Percentiles rank a stretch among this genome's conserved stretches.
These are phyloP conservation scores for Hylomyscus alleni DNA, from an alignment of 2,797 vertebrate genomes.

Conservation along the genomic window DNA sequence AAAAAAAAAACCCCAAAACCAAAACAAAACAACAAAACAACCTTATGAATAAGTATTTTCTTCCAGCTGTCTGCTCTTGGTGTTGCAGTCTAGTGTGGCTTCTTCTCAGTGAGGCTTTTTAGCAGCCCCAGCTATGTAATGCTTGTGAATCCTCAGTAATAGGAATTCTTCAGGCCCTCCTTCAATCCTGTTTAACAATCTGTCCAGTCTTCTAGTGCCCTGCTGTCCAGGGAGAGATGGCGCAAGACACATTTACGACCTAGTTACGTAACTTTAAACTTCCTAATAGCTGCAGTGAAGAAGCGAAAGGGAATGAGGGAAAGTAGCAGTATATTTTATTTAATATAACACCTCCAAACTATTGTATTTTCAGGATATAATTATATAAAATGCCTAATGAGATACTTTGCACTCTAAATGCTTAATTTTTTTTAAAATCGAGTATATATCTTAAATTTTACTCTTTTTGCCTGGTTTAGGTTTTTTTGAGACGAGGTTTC, in stretches of 20 bases:
- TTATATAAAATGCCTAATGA: conserved; percentile 30
- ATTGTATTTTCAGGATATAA: conserved; percentile 48
- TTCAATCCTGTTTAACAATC: neutral
- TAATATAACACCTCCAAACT: conserved; percentile 27
- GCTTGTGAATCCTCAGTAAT: neutral
- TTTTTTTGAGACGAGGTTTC: neutral
- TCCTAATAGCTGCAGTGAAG: neutral
- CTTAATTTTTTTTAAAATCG: neutral
- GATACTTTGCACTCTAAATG: conserved; percentile 25
- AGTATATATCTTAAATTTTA: neutral
- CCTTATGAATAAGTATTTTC: neutral
- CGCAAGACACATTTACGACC: neutral
- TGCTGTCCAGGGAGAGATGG: neutral
- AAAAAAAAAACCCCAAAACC: neutral
- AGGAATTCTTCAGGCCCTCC: neutral
- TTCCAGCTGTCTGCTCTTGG: neutral
- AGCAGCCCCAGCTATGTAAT: neutral
- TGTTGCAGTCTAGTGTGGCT: neutral
- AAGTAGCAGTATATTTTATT: neutral
- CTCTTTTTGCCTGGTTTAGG: neutral
- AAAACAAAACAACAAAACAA: neutral
- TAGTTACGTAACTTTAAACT: neutral
- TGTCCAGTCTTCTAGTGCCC: neutral
- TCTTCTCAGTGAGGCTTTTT: conserved; percentile 24
- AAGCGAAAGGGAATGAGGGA: neutral